These are phyloP conservation scores for Gnathochromis pfefferi DNA, from an alignment of 2,113 vertebrate species.

Conservation along the genomic window DNA sequence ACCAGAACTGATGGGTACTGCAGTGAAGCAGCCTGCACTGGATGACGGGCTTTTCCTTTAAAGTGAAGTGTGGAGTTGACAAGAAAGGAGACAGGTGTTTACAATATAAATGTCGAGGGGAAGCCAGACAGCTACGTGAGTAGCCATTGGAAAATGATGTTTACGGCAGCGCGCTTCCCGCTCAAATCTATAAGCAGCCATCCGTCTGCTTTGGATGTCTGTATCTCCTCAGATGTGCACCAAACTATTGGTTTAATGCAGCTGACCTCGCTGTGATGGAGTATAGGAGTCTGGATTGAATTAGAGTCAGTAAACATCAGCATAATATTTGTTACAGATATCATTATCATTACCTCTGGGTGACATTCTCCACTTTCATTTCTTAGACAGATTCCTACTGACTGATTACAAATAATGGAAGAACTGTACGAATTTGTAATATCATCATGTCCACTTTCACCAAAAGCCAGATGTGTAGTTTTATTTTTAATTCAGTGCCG, in stretches of 20 bases:
- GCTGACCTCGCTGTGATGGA: constrained; percentile 21
- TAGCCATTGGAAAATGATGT: constrained; percentile 28
- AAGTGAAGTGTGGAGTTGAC: neutral
- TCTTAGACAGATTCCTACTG: constrained; percentile 14
- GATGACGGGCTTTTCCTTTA: constrained; percentile 11
- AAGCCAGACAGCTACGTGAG: neutral
- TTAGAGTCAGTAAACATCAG: constrained; percentile 24
- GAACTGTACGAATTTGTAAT: neutral
- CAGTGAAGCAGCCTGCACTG: neutral
- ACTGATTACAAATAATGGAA: constrained; percentile 19
- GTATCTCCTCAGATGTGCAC: neutral
- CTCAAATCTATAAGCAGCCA: constrained; percentile 29
- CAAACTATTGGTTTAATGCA: constrained; percentile 7
- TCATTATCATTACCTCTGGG: constrained; percentile 29
- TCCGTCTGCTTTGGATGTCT: constrained; percentile 9
- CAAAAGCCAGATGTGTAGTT: neutral
- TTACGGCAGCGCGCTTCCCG: constrained; percentile 9
- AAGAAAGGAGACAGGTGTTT: constrained; percentile 11
- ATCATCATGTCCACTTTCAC: neutral
- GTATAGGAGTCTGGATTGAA: neutral
- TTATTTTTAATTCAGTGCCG: neutral
- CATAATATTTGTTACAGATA: constrained; percentile 32
- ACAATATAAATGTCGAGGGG: constrained; percentile 10
- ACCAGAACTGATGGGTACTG: neutral
- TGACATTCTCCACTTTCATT: neutral